A percentile compares a stretch with the other conserved stretches of the same genome.
Evolutionary conservation across 2,797 vertebrate species (phyloP).

Genomic region (Coregonus sp.): DNA sequence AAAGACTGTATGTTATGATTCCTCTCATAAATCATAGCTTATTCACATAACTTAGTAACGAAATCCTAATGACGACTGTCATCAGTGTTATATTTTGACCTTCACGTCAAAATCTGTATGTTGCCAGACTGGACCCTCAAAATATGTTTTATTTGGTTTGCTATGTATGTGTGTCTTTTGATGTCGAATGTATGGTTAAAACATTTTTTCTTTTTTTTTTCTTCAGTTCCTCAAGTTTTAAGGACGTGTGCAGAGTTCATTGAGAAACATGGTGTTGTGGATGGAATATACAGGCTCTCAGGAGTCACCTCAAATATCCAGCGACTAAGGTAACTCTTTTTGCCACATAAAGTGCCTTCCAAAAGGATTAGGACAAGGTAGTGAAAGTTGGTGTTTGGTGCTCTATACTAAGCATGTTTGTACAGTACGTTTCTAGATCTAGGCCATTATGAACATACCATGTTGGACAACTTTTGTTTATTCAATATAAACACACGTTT

Average conservation of each 20-base stretch:
- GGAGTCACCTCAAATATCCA: slow-evolving; percentile 98
- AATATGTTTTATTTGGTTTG: no score
- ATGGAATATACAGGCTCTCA: slow-evolving; percentile 95
- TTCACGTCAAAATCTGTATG: no score
- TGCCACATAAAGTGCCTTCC: neutral
- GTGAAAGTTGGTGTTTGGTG: neutral
- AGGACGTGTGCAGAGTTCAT: slow-evolving; percentile 96
- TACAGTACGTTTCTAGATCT: neutral
- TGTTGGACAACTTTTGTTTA: neutral
- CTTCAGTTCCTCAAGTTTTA: slow-evolving; percentile 90
- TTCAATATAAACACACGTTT: neutral
- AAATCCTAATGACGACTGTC: no score
- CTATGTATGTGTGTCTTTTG: no score
- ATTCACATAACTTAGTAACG: neutral
- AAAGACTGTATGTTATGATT: neutral
- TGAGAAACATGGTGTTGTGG: slow-evolving; percentile 93
- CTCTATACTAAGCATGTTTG: neutral
- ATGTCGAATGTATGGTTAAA: no score
- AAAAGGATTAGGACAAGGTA: neutral
- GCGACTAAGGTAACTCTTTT: slow-evolving; percentile 82
- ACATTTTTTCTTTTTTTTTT: neutral
- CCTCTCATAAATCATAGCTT: neutral
- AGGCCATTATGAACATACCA: neutral
- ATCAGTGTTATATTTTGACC: no score
- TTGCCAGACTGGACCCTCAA: no score